Percentiles rank a stretch among this genome's conserved stretches.
phyloP scores from a whole-genome alignment of 2,888 invertebrate genomes.

The Drosophila prolongata region DNA sequence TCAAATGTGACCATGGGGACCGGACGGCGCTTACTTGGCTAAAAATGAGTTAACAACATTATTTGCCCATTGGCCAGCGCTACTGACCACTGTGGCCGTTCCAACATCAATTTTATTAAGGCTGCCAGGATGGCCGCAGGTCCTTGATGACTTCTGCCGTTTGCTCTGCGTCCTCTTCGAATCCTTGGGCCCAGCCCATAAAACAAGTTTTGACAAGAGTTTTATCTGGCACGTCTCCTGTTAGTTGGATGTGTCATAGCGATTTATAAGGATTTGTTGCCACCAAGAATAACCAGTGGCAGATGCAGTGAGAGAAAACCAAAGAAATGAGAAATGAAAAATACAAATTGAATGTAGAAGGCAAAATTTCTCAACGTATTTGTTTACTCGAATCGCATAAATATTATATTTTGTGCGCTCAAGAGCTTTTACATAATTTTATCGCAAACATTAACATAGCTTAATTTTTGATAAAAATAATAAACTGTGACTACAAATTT shows the following conservation, averaged over 20 bases:
- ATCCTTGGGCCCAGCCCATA: slow-evolving; percentile 53
- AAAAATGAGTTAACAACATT: slow-evolving; percentile 75
- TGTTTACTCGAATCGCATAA: no score
- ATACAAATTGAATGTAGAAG: not conserved
- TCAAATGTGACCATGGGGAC: slow-evolving; percentile 65
- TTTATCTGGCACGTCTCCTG: slow-evolving; percentile 73
- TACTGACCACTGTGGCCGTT: slow-evolving; percentile 39
- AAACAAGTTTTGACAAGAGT: slow-evolving; percentile 76
- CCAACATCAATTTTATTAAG: slow-evolving; percentile 67
- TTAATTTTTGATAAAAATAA: no score
- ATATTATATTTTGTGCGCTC: no score
- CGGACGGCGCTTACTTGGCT: slow-evolving; percentile 44
- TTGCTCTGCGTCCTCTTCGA: slow-evolving; percentile 14
- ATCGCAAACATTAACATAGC: no score
- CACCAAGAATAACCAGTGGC: slow-evolving; percentile 42
- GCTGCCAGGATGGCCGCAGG: slow-evolving; percentile 52
- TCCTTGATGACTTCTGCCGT: slow-evolving; percentile 45
- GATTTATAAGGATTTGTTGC: slow-evolving; percentile 74
- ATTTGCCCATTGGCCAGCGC: slow-evolving; percentile 53
- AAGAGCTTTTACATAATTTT: no score
- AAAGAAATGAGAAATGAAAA: not conserved
- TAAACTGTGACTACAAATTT: no score
- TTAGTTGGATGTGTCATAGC: slow-evolving; percentile 47
- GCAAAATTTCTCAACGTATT: no score
- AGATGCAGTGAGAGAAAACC: slow-evolving; percentile 23